phyloP scores from a whole-genome alignment of 2,888 invertebrate species.

The Drosophila ezoana region DNA sequence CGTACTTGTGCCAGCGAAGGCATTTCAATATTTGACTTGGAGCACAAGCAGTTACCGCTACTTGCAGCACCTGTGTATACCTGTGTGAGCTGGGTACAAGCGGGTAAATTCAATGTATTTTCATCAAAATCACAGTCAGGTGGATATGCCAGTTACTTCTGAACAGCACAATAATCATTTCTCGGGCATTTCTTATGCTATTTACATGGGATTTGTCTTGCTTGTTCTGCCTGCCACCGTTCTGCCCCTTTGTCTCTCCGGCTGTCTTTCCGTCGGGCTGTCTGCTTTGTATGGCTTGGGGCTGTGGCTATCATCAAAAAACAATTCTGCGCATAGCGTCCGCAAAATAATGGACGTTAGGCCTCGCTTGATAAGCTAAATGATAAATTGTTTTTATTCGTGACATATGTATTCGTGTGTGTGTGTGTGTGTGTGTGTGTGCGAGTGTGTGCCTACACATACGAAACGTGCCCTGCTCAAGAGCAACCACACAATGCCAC shows the following conservation, averaged over 20 bases:
- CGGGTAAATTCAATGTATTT: constrained; percentile 46
- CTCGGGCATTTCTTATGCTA: constrained; percentile 60
- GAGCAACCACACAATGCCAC: constrained; percentile 8
- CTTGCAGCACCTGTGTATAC: neutral
- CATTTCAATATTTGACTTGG: constrained; percentile 38
- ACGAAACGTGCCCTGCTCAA: constrained; percentile 34
- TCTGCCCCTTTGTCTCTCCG: constrained; percentile 2
- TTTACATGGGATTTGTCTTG: constrained; percentile 49
- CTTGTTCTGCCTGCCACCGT: constrained; percentile 4
- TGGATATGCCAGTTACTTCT: neutral
- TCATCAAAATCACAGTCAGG: constrained; percentile 54
- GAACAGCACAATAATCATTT: constrained; percentile 67
- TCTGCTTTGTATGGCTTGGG: constrained; percentile 30
- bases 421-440: constrained; percentile 17
- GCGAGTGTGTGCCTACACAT: constrained; percentile 27
- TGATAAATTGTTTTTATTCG: constrained; percentile 79
- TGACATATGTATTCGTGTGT: constrained; percentile 66
- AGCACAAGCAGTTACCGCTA: constrained; percentile 16
- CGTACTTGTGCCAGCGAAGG: constrained; percentile 15
- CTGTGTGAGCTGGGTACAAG: neutral
- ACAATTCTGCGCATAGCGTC: constrained; percentile 75
- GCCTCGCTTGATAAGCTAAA: constrained; percentile 77
- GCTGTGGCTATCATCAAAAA: constrained; percentile 74
- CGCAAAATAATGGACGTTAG: constrained; percentile 78
- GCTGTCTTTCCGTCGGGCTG: constrained; percentile 8